Evolutionary conservation across 2,797 vertebrate species (phyloP), one percentile per base, ranked within the genome.

Genomic region (Cygnus olor): DNA sequence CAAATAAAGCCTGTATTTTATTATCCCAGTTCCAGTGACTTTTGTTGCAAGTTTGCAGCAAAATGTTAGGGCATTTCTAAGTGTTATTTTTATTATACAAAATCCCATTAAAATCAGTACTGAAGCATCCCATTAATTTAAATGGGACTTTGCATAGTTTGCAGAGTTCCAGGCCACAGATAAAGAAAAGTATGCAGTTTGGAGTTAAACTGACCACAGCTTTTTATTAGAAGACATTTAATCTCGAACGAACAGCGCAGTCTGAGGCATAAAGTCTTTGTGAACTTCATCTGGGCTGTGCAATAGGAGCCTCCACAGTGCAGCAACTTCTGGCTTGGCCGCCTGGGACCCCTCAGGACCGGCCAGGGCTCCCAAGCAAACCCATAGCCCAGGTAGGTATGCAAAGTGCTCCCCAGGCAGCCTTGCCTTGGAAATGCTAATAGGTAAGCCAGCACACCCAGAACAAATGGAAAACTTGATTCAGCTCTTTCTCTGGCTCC

Each of bases 91-190:
- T 97, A 95, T 90, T 80, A 94, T 94, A 71, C 74, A 87, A 89
- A 95, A 14, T 69, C 95, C 93, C 85, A 94, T 97, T 96, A 96
- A 97, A 94, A 94, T 87, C 71, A 30, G 78, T 73, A 34, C 91
- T 91, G 95, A 96, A 94, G 91, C 95, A 94, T 96, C 94, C 94
- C 42, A 77, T 95, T 96, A 96, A 96, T 96, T 95, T 96, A 95
- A 97, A 95, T 82, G 85, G 93, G 90, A 95, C 80, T 96, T 94
- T 32, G 90, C 85, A 65, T 91, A 86, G 66, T 82, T 96, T 87
- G 91, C 80, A 9, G 85, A 28, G 85, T 96, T 96, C 93, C 94
- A 97, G 95, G 91, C 95, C 95, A 91, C 95, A 96, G 95, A 96
- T 96, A 96, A 93, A 94, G 93, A 84, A 36, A 95, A 96, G 53